Evolutionary conservation across 2,113 vertebrate genomes (phyloP), one percentile per base, ranked within the genome.

Genomic region (Paedocypris sp.): DNA sequence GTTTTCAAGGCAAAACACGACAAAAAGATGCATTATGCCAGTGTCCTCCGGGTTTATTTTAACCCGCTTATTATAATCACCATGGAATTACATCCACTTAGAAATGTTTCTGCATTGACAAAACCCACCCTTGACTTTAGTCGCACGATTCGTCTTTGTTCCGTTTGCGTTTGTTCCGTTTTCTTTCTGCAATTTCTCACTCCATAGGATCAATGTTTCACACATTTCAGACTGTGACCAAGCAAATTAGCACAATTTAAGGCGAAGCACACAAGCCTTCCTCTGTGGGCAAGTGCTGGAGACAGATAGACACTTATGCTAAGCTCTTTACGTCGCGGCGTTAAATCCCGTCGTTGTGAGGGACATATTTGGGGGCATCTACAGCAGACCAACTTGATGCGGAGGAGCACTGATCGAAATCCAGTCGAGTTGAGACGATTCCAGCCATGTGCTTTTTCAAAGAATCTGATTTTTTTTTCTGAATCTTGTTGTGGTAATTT

Each of bases 321-420:
- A 70, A 66, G 68, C 68, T 66, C 63, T 62, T 66, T 51, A 65
- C 36, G 57, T 58, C 46, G 58, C 53, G 38, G 63, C 47, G 59
- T 70, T 70, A 39, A 66, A 66, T 66, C 65, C 58, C 48, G 31
- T 13, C 32, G 31, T 66, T 47, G 35, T 38, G 68, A 38, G 31
- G 35, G 31, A 28, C 15, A 26, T 54, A 25, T 68, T 68, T 39
- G 48, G 33, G 61, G 51, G 48, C 57, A 12, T 54, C 58, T 62
- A 48, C 36, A 62, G 46, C 38, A 69, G 46, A 53, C 48, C 32
- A 65, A 69, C 47, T 60, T 60, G 67, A 54, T 38, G 32, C 25
- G 9, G 42, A 46, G 20, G 32, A 23, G 16, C 18, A 52, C n/a
- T 42, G 39, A 64, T 63, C 54, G 39, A 48, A 64, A 22, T 31